Conservation (phyloP, 2,888 invertebrate genomes). For the Drosophila demipolita region DNA sequence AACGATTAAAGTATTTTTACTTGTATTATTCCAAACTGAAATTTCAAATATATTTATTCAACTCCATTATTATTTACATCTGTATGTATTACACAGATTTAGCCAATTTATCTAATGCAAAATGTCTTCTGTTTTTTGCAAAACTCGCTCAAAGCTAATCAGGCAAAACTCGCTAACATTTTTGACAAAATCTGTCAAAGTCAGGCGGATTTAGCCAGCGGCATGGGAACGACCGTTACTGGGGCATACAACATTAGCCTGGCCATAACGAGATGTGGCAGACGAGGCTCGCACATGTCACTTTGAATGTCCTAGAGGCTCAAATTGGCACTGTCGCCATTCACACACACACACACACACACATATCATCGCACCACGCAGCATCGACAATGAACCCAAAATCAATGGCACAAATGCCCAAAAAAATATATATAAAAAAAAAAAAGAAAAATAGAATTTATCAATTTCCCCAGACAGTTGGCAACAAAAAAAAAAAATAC, state of each 20-base stretch:
- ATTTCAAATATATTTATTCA: background rate
- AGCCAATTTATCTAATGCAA: background rate
- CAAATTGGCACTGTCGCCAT: slow-evolving; percentile 60
- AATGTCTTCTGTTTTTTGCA: background rate
- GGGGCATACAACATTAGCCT: slow-evolving; percentile 53
- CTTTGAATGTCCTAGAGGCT: slow-evolving; percentile 60
- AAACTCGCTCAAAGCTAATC: slow-evolving; percentile 56
- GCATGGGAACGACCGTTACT: slow-evolving; percentile 23
- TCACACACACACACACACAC: background rate
- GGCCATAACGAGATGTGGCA: slow-evolving; percentile 19
- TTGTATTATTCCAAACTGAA: background rate
- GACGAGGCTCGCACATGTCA: slow-evolving; percentile 63
- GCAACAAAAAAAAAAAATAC: slow-evolving; percentile 7
- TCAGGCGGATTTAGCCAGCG: slow-evolving; percentile 56
- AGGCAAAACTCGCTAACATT: slow-evolving; percentile 60
- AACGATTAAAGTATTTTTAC: background rate
- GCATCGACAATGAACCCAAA: slow-evolving; percentile 70
- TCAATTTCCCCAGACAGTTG: slow-evolving; percentile 38
- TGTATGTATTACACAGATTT: background rate
- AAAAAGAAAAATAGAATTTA: slow-evolving; percentile 35
- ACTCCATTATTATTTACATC: background rate
- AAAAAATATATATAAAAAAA: background rate
- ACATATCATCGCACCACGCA: slow-evolving; percentile 38
- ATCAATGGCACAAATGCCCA: slow-evolving; percentile 52
- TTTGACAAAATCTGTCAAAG: slow-evolving; percentile 60